Base-by-base conservation (phyloP, 2,113 vertebrate species). In the Sceloporus tristichus region DNA sequence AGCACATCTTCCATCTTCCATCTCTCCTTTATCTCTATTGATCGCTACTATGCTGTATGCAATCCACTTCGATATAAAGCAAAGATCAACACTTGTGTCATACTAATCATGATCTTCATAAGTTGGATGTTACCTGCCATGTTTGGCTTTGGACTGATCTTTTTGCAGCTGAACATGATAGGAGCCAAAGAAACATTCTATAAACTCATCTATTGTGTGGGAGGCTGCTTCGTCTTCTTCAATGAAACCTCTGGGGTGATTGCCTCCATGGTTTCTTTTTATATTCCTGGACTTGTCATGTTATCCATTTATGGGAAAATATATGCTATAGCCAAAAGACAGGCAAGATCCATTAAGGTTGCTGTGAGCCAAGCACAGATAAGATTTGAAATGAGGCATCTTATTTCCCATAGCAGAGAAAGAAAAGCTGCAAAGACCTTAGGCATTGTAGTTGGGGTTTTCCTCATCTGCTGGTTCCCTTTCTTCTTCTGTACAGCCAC, bases 1-100 rank as follows among this genome's bases (percentile, higher is more conserved):
- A 97, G 97, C 87, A 97, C 95, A 0, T 95, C 96, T 53, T 97
- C 97, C 11, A 97, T 98, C 92, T 97, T 98, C 90, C 97, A 98
- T 48, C 93, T 98, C 42, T 96, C 96, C 5, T 98, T 97, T 92
- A 98, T 98, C 91, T 97, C 97, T 66, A 89, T 98, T 0, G 97
- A 98, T 85, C 96, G 97, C 5, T 98, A 98, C 90, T 97, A 93
- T 38, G 96, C 97, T 5, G 96, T 98, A 66, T 97, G 96, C 76
- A 93, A 98, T n/a, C 97, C 96, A 7, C 1, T 98, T 59, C 95
- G 95, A 38, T 98, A 98, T 77, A 97, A 92, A 92, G 86, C 86
- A 66, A 97, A 95, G 89, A 97, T 98, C 54, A 98, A 90, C 21
- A 80, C 85, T 85, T 85, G 79, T 0, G 91, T 96, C 56, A 82